Percentiles rank a stretch among this genome's conserved stretches.
Conservation (phyloP, 1,140 invertebrate species). For the Sycobia sp. region DNA sequence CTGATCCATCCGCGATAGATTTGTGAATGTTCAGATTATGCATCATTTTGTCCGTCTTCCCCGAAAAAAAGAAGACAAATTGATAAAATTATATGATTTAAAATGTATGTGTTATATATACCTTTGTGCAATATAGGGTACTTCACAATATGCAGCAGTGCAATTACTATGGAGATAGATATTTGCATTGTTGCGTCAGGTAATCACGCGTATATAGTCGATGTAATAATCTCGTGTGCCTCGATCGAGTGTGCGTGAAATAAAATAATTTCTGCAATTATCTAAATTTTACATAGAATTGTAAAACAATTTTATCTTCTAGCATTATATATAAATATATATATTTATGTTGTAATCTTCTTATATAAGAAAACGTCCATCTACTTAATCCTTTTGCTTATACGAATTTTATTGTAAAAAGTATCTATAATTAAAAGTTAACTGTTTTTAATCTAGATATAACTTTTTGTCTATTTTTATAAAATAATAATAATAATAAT, state of each 20-base stretch:
- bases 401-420: conserved; percentile 24
- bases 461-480: conserved; percentile 15
- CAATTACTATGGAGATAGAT: neutral
- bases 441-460: conserved; percentile 11
- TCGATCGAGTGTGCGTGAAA: neutral
- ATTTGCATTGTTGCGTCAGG: neutral
- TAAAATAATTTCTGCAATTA: conserved; percentile 13
- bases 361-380: too few relatives aligned
- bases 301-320: too few relatives aligned
- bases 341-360: too few relatives aligned
- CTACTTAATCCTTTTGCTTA: neutral
- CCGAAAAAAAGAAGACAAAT: too few relatives aligned
- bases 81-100: too few relatives aligned
- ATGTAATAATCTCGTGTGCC: neutral
- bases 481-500: too few relatives aligned
- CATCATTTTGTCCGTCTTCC: too few relatives aligned
- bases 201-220: neutral
- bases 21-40: too few relatives aligned
- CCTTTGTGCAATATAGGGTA: conserved; percentile 20
- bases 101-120: too few relatives aligned
- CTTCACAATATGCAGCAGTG: conserved; percentile 11
- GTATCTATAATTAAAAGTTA: conserved; percentile 19
- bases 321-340: too few relatives aligned
- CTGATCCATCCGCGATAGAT: too few relatives aligned
- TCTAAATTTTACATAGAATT: too few relatives aligned